A percentile compares a stretch with the other conserved stretches of the same genome.
phyloP scores from a whole-genome alignment of 2,113 vertebrate genomes.

The Gallinago media region DNA sequence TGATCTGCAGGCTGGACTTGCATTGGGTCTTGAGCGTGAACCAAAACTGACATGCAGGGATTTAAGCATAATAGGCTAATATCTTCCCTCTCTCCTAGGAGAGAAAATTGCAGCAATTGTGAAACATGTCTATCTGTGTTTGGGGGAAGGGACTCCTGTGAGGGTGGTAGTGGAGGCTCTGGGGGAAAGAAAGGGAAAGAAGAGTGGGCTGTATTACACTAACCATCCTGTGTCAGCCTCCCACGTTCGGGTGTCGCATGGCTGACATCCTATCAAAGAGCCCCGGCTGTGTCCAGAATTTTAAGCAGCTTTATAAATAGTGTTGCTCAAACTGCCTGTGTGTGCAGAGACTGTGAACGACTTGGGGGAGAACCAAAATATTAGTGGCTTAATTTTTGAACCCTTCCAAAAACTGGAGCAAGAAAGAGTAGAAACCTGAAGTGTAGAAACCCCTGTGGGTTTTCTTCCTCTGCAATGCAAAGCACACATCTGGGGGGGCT shows the following conservation, averaged over 20 bases:
- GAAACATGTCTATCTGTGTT: background rate
- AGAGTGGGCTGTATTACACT: slow-evolving; percentile 35
- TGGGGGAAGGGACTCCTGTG: slow-evolving; percentile 14
- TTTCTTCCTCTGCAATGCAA: background rate
- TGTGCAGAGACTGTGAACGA: slow-evolving; percentile 36
- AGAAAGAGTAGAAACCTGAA: background rate
- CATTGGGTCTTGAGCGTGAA: background rate
- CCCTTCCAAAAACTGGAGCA: background rate
- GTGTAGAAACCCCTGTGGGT: background rate
- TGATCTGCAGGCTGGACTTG: background rate
- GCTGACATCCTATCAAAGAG: slow-evolving; percentile 61
- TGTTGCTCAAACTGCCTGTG: background rate
- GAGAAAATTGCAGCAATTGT: slow-evolving; percentile 5
- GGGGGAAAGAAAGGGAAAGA: slow-evolving; percentile 30
- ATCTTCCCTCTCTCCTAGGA: background rate
- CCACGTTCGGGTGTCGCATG: background rate
- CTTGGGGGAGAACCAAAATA: slow-evolving; percentile 15
- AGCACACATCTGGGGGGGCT: background rate
- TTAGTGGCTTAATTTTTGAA: background rate
- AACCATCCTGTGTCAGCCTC: slow-evolving; percentile 38
- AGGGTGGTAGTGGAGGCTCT: slow-evolving; percentile 16
- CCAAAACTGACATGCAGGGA: background rate
- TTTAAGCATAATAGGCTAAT: background rate
- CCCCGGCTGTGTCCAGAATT: slow-evolving; percentile 56
- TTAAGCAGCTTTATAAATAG: slow-evolving; percentile 69